A percentile compares a stretch with the other conserved stretches of the same genome.
phyloP scores from a whole-genome alignment of 2,888 invertebrate genomes.

The Hyles lineata region DNA sequence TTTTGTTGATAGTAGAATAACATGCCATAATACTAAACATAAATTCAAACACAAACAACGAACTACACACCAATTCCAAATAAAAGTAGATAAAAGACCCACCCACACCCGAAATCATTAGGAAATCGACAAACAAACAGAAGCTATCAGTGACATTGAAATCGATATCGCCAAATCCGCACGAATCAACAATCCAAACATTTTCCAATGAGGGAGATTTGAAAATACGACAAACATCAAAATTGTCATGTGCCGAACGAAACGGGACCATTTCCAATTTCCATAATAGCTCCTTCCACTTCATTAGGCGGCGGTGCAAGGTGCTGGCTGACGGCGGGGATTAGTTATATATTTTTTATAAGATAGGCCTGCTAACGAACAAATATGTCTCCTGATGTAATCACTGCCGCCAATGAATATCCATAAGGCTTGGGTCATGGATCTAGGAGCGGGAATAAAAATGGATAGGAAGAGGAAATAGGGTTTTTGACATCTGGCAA shows the following conservation, averaged over 20 bases:
- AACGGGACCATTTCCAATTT: conserved; percentile 59
- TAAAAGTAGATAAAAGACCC: conserved; percentile 4
- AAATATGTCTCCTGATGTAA: too few species aligned
- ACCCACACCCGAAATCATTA: conserved; percentile 8
- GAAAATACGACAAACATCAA: conserved; percentile 44
- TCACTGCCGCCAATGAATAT: too few species aligned
- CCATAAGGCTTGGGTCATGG: too few species aligned
- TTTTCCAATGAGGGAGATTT: conserved; percentile 29
- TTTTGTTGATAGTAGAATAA: too few species aligned
- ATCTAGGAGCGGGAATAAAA: too few species aligned
- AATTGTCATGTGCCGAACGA: conserved; percentile 53
- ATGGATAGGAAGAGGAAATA: too few species aligned
- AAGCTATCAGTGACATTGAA: conserved; percentile 25
- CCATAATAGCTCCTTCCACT: conserved; percentile 72
- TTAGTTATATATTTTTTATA: background rate
- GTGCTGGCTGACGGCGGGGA: background rate
- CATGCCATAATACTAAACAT: background rate
- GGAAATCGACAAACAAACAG: conserved; percentile 13
- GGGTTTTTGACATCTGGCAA: too few species aligned
- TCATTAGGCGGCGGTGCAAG: conserved; percentile 52
- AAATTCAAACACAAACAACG: background rate
- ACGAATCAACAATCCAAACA: conserved; percentile 33
- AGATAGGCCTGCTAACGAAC: too few species aligned
- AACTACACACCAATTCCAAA: background rate
- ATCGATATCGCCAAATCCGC: conserved; percentile 25